These are phyloP conservation scores for Tachysurus fulvidraco DNA, from an alignment of 2,113 vertebrate species.

Conservation along the genomic window DNA sequence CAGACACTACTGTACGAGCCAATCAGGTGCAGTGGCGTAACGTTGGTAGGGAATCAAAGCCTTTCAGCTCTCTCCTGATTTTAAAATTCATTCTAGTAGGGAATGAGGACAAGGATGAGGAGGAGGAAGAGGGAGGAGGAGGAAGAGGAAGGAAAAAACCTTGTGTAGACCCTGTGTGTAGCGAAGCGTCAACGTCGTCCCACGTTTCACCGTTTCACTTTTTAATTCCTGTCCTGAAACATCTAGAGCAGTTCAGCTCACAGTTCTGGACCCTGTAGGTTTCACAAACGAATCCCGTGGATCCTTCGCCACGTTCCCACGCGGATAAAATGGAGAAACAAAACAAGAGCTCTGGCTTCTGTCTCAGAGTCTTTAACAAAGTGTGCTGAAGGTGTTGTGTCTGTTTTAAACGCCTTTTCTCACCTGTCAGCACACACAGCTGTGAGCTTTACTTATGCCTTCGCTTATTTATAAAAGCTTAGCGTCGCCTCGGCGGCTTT, in stretches of 20 bases:
- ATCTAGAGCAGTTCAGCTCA: not conserved
- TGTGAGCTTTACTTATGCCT: not conserved
- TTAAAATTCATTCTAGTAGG: slow-evolving; percentile 47
- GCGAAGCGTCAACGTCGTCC: slow-evolving; percentile 42
- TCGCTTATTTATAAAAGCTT: not conserved
- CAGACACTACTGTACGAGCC: slow-evolving; percentile 22
- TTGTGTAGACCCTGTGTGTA: slow-evolving; percentile 40
- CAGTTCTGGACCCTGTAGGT: slow-evolving; percentile 27
- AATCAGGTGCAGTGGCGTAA: slow-evolving; percentile 40
- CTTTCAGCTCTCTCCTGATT: slow-evolving; percentile 44
- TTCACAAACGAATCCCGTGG: not conserved
- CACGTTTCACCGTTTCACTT: slow-evolving; percentile 24
- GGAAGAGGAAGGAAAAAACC: not conserved
- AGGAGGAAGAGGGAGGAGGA: slow-evolving; percentile 1
- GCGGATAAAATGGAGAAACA: not conserved
- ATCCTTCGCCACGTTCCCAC: not conserved
- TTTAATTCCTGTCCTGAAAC: slow-evolving; percentile 27
- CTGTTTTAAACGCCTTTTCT: not conserved
- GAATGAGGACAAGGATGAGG: slow-evolving; percentile 1
- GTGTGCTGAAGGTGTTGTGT: not conserved
- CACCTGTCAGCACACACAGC: not conserved
- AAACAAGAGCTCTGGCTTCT: not conserved
- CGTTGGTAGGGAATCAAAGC: slow-evolving; percentile 53
- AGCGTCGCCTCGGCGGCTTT: not conserved
- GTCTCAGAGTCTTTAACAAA: not conserved